Evolutionary conservation across 2,797 vertebrate genomes (phyloP), one percentile per base, ranked within the genome.

Genomic region (Ambastaia sidthimunki): DNA sequence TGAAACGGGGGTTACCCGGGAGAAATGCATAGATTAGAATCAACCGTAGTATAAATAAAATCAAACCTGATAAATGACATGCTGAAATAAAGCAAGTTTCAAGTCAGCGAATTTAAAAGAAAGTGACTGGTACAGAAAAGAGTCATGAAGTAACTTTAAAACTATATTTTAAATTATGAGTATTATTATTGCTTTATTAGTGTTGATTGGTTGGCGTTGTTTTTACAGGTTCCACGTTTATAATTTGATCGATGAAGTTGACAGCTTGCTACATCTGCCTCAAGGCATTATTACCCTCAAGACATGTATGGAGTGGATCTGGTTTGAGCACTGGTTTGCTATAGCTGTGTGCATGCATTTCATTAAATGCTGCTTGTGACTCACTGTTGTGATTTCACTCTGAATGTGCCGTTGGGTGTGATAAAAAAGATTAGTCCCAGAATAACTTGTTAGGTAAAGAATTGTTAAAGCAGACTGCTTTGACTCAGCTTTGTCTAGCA

Each of bases 21-120:
- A 59, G 50, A 34, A 55, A 16, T 28, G 50, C 34, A 76, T 55
- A n/a, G 62, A 66, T 54, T 66, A 37, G 5, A 63, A 67, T 55
- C 4, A 28, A 76, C 1, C 44, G 34, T 10, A 57, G 67, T 41
- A n/a, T 16, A 18, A 28, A 55, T 44, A 55, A 67, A 67, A 44
- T 16, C 1, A 15, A 76, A 67, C 44, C 16, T 57, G 62, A 67
- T 25, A 55, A 66, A 55, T 67, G 9, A 25, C 41, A 7, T 66
- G 28, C 18, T 12, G 25, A 67, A 28, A 21, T 67, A 21, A 52
- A 52, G 28, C 5, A 19, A 23, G 16, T 21, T 44, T 44, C 9
- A 19, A 12, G 18, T 62, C 18, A 19, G 6, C n/a, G 18, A n/a
- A n/a, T 60, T 59, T 19, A 28, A 57, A 73, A 47, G 12, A 59